phyloP scores from a whole-genome alignment of 2,113 vertebrate species.

The Actenoides lindsayi region DNA sequence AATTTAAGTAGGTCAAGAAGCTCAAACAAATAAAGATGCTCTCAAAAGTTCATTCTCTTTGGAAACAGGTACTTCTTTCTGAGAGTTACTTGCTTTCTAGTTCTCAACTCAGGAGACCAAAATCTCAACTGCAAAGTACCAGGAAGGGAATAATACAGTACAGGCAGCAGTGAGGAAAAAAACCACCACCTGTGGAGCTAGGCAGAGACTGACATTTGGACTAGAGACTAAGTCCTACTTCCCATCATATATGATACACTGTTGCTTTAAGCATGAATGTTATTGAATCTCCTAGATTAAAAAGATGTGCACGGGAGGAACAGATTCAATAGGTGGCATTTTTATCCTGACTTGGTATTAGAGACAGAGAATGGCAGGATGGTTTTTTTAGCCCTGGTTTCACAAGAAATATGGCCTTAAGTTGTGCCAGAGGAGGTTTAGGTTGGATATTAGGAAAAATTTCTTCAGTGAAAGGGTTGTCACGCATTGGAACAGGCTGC shows the following conservation, averaged over 20 bases:
- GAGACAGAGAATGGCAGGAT: background rate
- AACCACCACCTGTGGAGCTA: background rate
- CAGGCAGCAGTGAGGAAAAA: background rate
- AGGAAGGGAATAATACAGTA: background rate
- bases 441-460: no score
- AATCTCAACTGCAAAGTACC: accelerated
- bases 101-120: background rate
- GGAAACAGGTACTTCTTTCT: background rate
- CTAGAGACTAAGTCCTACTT: background rate
- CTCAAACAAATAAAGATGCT: background rate
- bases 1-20: background rate
- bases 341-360: background rate
- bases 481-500: no score
- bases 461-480: no score
- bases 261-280: background rate
- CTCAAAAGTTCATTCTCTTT: background rate
- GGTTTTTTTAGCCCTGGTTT: background rate
- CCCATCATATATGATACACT: accelerated
- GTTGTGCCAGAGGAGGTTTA: no score
- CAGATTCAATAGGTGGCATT: background rate
- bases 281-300: background rate
- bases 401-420: background rate
- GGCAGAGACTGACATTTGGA: background rate
- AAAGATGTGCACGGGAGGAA: background rate
- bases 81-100: background rate